phyloP scores from a whole-genome alignment of 2,113 vertebrate genomes.

The Phaetusa simplex region DNA sequence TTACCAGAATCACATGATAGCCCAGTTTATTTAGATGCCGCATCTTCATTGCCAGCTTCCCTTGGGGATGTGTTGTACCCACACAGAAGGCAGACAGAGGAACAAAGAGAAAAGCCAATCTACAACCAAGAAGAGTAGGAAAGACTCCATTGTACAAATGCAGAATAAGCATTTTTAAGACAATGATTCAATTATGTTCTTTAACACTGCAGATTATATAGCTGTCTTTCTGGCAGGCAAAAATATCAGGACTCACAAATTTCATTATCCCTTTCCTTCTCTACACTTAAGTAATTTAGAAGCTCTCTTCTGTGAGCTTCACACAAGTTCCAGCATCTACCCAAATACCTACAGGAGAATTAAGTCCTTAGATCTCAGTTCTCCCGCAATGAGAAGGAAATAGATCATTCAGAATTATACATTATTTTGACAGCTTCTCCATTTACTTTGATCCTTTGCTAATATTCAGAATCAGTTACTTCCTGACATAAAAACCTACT shows the following conservation, averaged over 20 bases:
- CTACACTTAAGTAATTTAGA: not conserved
- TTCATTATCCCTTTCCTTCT: not conserved
- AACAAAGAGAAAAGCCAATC: slow-evolving; percentile 82
- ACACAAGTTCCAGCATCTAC: not conserved
- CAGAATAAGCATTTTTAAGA: not conserved
- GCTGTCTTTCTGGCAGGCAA: not conserved
- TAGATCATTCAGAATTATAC: not conserved
- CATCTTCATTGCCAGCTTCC: slow-evolving; percentile 79
- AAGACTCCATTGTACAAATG: not conserved
- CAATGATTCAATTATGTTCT: not conserved
- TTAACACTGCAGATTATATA: not conserved
- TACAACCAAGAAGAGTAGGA: slow-evolving; percentile 50
- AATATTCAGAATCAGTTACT: not conserved
- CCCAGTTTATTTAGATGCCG: slow-evolving; percentile 85
- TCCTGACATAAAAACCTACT: not conserved
- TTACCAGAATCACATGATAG: slow-evolving; percentile 85
- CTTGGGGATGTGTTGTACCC: slow-evolving; percentile 77
- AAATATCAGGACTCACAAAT: not conserved
- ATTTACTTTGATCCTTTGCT: not conserved
- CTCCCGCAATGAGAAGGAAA: not conserved
- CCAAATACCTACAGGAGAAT: not conserved
- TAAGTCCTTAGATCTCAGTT: not conserved
- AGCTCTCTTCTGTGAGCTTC: not conserved
- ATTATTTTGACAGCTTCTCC: not conserved
- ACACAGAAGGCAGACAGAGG: slow-evolving; percentile 75